A percentile compares a stretch with the other conserved stretches of the same genome.
Evolutionary conservation across 92 coral and sea anemone species (phyloP).

Genomic region (Blastomussa wellsi): DNA sequence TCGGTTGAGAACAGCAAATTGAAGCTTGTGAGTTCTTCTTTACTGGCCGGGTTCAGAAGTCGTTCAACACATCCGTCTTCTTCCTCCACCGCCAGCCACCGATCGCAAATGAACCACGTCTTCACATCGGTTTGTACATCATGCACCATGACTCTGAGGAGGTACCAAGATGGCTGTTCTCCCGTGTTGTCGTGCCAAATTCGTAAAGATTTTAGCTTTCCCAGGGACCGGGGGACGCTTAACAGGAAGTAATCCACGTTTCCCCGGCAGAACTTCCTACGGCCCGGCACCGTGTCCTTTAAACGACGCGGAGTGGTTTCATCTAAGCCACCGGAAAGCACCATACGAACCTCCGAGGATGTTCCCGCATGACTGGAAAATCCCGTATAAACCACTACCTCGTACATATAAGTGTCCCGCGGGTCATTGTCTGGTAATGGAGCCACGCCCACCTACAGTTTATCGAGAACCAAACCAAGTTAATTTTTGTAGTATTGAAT

Average conservation of each 20-base stretch:
- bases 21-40: conserved; percentile 91
- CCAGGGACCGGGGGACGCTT: conserved; percentile 87
- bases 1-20: conserved; percentile 92
- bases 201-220: conserved; percentile 74
- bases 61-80: conserved; percentile 90
- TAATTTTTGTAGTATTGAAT: not conserved
- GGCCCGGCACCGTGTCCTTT: conserved; percentile 79
- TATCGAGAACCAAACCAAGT: not conserved
- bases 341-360: conserved; percentile 78
- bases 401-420: conserved; percentile 93
- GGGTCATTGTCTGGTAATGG: conserved; percentile 96
- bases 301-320: conserved; percentile 88
- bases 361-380: conserved; percentile 80
- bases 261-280: conserved; percentile 83
- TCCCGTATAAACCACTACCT: conserved; percentile 94
- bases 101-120: conserved; percentile 97
- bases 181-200: conserved; percentile 96
- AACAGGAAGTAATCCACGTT: conserved; percentile 86
- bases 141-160: conserved; percentile 78
- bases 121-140: conserved; percentile 89
- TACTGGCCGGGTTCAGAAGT: conserved; percentile 71
- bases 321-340: conserved; percentile 84
- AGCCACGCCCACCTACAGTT: conserved; percentile 83
- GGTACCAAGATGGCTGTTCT: conserved; percentile 75
- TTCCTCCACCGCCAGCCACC: conserved; percentile 98